Evolutionary conservation across 2,113 vertebrate genomes (phyloP).

Genomic region (Lophotis ruficrista): DNA sequence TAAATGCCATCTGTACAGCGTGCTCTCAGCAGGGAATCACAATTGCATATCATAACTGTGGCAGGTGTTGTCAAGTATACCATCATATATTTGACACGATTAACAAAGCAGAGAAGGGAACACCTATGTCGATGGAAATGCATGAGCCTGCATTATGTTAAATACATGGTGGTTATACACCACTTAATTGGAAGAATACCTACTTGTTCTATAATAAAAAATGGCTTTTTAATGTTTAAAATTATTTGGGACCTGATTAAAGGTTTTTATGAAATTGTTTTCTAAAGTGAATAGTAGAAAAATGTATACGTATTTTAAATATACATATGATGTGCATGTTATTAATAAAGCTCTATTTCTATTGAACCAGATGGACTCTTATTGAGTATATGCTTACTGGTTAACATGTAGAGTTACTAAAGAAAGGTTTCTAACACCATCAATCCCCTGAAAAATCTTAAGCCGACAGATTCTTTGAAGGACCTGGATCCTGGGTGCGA

Average conservation of each 20-base stretch:
- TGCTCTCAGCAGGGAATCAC: slow-evolving; percentile 49
- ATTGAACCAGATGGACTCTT: slow-evolving; percentile 54
- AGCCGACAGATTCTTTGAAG: not conserved
- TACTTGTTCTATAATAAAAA: slow-evolving; percentile 65
- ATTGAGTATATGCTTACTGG: not conserved
- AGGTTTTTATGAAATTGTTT: slow-evolving; percentile 78
- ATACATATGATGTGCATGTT: slow-evolving; percentile 72
- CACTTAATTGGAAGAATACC: slow-evolving; percentile 62
- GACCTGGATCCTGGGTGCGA: not conserved
- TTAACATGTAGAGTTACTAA: not conserved
- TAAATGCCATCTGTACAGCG: slow-evolving; percentile 35
- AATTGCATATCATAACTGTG: slow-evolving; percentile 24
- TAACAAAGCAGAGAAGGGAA: slow-evolving; percentile 60
- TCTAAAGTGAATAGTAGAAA: slow-evolving; percentile 76
- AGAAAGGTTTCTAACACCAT: not conserved
- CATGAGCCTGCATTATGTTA: slow-evolving; percentile 52
- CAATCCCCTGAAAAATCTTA: not conserved
- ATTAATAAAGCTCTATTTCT: slow-evolving; percentile 81
- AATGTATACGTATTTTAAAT: slow-evolving; percentile 80
- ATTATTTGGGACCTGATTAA: slow-evolving; percentile 70
- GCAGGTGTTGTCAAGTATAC: slow-evolving; percentile 69
- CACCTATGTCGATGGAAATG: slow-evolving; percentile 60
- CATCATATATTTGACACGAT: slow-evolving; percentile 59
- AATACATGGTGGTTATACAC: slow-evolving; percentile 69
- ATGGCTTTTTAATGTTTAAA: slow-evolving; percentile 75